Conservation (phyloP, 64 coral and sea anemone genomes). For the Anthopleura sola region DNA sequence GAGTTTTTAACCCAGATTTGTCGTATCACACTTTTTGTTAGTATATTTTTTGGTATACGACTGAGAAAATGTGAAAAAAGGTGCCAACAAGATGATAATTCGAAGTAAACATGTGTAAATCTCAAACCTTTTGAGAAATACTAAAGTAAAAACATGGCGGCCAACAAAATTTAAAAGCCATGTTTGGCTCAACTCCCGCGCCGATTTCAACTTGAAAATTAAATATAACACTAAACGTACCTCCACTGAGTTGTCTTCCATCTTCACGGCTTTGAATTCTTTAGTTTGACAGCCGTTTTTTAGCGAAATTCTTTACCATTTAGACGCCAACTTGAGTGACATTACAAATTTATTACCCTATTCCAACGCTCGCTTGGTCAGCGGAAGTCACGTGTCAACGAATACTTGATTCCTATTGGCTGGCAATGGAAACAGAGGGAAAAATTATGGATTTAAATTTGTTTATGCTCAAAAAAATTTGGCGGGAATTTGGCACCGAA, state of each 20-base stretch:
- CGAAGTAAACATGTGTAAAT: neutral
- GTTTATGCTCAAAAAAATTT: neutral
- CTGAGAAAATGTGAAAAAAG: neutral
- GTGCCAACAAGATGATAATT: neutral
- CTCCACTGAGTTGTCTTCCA: conserved; percentile 66
- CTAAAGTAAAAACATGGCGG: conserved; percentile 11
- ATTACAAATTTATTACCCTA: conserved; percentile 82
- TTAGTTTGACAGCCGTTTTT: conserved; percentile 1
- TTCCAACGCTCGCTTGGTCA: conserved; percentile 57
- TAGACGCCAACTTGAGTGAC: conserved; percentile 23
- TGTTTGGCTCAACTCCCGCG: neutral
- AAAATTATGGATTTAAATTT: conserved; percentile 17
- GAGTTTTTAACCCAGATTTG: neutral
- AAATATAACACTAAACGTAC: conserved; percentile 21
- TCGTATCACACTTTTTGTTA: neutral
- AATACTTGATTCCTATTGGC: conserved; percentile 34
- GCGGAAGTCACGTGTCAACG: conserved; percentile 20
- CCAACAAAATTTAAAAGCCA: neutral
- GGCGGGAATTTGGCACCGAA: no score
- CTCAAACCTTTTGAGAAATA: neutral
- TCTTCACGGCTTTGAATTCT: conserved; percentile 12
- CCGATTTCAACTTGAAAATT: neutral
- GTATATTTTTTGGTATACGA: neutral
- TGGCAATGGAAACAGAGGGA: conserved; percentile 46
- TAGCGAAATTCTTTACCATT: conserved; percentile 10